phyloP scores from a whole-genome alignment of 1,140 invertebrate species.

The Gonatopus flavifemur region DNA sequence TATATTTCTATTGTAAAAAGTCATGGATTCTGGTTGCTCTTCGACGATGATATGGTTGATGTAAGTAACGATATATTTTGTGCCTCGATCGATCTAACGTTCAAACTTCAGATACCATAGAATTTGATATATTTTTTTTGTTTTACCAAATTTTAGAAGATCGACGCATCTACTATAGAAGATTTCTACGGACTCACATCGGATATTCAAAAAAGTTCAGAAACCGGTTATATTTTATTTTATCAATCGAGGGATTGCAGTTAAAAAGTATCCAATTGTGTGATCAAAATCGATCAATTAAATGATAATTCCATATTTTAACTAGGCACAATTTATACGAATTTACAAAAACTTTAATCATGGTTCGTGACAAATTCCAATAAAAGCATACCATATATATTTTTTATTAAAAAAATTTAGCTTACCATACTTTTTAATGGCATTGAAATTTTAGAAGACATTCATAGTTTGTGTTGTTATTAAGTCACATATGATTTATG shows the following conservation, averaged over 20 bases:
- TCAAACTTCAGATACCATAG: too few species aligned
- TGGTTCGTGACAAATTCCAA: constrained; percentile 26
- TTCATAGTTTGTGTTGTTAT: constrained; percentile 10
- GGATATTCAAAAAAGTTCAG: constrained; percentile 97
- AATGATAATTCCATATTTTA: constrained; percentile 26
- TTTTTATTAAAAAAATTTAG: too few species aligned
- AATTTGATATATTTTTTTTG: background rate
- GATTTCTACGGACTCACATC: constrained; percentile 99
- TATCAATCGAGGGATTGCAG: constrained; percentile 92
- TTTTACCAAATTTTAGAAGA: constrained; percentile 77
- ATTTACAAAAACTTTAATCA: constrained; percentile 25
- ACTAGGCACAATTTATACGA: constrained; percentile 18
- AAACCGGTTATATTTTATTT: constrained; percentile 99
- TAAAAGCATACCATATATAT: constrained; percentile 13
- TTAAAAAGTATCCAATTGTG: constrained; percentile 38
- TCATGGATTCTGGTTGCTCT: constrained; percentile 98
- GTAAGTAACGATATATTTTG: constrained; percentile 70
- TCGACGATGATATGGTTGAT: constrained; percentile 99
- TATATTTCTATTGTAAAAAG: constrained; percentile 99
- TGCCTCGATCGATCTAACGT: too few species aligned
- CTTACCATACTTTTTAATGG: too few species aligned
- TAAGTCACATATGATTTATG: constrained; percentile 17
- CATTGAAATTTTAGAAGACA: background rate
- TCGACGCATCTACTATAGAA: constrained; percentile 97
- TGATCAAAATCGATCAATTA: constrained; percentile 24